Evolutionary conservation across 2,113 vertebrate genomes (phyloP), one percentile per base, ranked within the genome.

Genomic region (Tenrec ecaudatus): DNA sequence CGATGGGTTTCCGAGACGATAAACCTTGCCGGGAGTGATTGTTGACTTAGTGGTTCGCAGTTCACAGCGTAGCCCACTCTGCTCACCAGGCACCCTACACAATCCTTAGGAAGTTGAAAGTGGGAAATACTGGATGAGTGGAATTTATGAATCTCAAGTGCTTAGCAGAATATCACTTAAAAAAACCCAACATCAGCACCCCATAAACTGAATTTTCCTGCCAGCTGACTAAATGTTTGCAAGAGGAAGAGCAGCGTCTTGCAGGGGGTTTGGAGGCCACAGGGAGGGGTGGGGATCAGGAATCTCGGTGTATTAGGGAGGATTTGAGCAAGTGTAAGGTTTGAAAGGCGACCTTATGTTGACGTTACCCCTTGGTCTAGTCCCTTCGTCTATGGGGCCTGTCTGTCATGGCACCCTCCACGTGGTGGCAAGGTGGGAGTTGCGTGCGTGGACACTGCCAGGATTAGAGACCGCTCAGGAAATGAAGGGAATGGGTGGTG

Each of bases 91-190:
- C 12, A 53, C 12, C 47, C 47, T 14, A 53, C 47, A 40, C 40
- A 40, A 40, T 57, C 88, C 90, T 85, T 17, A 68, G 53, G 23
- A 38, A 36, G 43, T 77, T 88, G 47, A 76, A 22, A 3, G 85
- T 7, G 47, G 33, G 90, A 92, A 76, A 40, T 36, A 68, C 14
- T 71, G 25, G 88, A 91, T 62, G 38, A 78, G 27, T 57, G 31
- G 20, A 69, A 89, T 93, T 86, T 78, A 75, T n/a, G 86, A 66
- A 87, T 68, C 60, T 88, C 91, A 23, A 81, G 15, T 83, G 23
- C 53, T 57, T 77, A 40, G 15, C 31, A 91, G 86, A 89, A 11
- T 89, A 71, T 40, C 47, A 53, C 47, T 53, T 53, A 53, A 53
- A 53, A 12, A 2, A 53, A 53, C 6, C 47, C 9, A 47, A 5